Conservation (phyloP, 2,888 invertebrate species). For the Panzeria rudis region DNA sequence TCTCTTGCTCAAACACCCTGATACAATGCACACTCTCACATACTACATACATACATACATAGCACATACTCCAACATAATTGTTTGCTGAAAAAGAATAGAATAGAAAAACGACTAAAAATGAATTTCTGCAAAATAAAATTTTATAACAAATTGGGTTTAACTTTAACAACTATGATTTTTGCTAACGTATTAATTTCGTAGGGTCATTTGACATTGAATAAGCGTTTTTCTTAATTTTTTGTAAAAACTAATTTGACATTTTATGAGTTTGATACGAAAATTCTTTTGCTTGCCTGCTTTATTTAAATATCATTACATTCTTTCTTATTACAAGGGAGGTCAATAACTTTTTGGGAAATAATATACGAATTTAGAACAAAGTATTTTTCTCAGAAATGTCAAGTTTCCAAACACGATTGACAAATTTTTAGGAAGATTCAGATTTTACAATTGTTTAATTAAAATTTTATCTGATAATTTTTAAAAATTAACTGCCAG, state of each 20-base stretch:
- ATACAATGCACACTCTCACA: neutral
- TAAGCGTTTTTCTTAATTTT: neutral
- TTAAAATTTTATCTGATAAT: no score
- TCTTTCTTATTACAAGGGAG: no score
- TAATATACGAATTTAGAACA: no score
- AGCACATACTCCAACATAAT: conserved; percentile 13
- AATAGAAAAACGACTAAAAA: neutral
- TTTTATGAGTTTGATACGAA: neutral
- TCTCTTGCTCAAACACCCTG: conserved; percentile 19
- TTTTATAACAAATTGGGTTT: conserved; percentile 53
- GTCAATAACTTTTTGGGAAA: no score
- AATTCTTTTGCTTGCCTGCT: neutral
- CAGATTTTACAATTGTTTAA: no score
- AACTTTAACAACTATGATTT: conserved; percentile 48
- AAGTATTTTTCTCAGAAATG: no score
- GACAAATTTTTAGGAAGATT: no score
- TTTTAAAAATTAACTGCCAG: no score
- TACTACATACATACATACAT: no score
- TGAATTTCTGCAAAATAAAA: conserved; percentile 47
- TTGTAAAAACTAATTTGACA: neutral
- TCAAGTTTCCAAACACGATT: no score
- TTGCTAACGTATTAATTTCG: conserved; percentile 55
- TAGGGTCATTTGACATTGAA: neutral
- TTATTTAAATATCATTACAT: no score
- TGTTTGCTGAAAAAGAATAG: conserved; percentile 22